phyloP scores from a whole-genome alignment of 2,888 invertebrate genomes.

The Cheilosia urbana region DNA sequence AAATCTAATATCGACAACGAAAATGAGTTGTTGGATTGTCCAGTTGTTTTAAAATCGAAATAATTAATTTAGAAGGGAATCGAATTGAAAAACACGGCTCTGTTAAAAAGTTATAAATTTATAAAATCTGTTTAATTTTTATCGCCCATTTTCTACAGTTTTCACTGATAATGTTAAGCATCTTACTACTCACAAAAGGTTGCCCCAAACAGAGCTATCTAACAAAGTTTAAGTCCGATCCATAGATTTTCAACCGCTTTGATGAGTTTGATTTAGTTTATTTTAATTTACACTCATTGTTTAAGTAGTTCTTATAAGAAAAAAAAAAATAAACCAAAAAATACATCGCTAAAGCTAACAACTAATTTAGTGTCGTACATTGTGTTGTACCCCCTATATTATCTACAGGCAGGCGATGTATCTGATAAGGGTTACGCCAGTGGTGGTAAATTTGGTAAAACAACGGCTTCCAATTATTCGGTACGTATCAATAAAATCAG shows the following conservation, averaged over 20 bases:
- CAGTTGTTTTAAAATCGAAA: too few species aligned
- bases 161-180: too few species aligned
- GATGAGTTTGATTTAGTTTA: background rate
- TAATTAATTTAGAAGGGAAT: too few species aligned
- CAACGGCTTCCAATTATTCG: constrained; percentile 84
- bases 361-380: constrained; percentile 77
- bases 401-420: constrained; percentile 84
- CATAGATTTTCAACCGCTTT: background rate
- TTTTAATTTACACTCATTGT: background rate
- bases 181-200: background rate
- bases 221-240: constrained; percentile 39
- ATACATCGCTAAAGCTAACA: constrained; percentile 52
- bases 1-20: too few species aligned
- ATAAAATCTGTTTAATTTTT: too few species aligned
- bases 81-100: too few species aligned
- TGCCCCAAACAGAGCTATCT: background rate
- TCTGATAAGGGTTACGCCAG: constrained; percentile 79
- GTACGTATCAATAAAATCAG: constrained; percentile 85
- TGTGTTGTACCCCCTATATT: constrained; percentile 80
- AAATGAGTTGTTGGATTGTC: too few species aligned
- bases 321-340: constrained; percentile 25
- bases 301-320: constrained; percentile 34
- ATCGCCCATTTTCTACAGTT: too few species aligned
- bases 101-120: too few species aligned
- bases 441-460: constrained; percentile 84